phyloP scores from a whole-genome alignment of 2,797 vertebrate species.

The Etheostoma perlongum region DNA sequence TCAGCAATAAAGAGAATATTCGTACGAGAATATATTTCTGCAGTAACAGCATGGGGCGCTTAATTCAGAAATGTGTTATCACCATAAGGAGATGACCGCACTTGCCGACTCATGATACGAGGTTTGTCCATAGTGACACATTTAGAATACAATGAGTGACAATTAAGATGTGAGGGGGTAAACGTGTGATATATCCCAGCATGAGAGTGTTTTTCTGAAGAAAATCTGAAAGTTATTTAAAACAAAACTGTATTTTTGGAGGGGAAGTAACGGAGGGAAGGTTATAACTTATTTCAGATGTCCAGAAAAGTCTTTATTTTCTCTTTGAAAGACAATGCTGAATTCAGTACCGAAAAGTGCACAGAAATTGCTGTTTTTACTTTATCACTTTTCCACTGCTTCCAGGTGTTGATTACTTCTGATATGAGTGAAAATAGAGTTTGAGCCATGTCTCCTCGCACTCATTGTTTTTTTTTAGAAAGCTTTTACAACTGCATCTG shows the following conservation, averaged over 20 bases:
- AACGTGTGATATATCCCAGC: not conserved
- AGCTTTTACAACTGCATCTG: not conserved
- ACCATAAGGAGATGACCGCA: constrained; percentile 16
- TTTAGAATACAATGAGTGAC: constrained; percentile 12
- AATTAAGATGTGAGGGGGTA: constrained; percentile 9
- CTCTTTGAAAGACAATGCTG: not conserved
- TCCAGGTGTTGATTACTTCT: constrained; percentile 4
- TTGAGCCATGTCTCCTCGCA: not conserved
- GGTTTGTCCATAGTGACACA: not conserved
- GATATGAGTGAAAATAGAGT: constrained; percentile 3
- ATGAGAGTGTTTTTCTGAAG: not conserved
- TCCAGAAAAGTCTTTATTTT: not conserved
- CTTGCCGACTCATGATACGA: not conserved
- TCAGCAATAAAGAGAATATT: constrained; percentile 40
- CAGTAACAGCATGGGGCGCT: constrained; percentile 37
- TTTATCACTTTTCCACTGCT: not conserved
- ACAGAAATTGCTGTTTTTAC: not conserved
- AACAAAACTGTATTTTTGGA: not conserved
- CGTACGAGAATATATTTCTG: constrained; percentile 20
- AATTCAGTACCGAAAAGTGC: not conserved
- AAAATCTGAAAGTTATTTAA: not conserved
- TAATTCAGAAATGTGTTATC: constrained; percentile 32
- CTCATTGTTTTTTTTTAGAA: not conserved
- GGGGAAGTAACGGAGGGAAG: not conserved
- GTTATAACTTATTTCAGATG: not conserved